These are phyloP conservation scores for Sorex araneus DNA, from an alignment of 2,113 vertebrate genomes.

Conservation along the genomic window DNA sequence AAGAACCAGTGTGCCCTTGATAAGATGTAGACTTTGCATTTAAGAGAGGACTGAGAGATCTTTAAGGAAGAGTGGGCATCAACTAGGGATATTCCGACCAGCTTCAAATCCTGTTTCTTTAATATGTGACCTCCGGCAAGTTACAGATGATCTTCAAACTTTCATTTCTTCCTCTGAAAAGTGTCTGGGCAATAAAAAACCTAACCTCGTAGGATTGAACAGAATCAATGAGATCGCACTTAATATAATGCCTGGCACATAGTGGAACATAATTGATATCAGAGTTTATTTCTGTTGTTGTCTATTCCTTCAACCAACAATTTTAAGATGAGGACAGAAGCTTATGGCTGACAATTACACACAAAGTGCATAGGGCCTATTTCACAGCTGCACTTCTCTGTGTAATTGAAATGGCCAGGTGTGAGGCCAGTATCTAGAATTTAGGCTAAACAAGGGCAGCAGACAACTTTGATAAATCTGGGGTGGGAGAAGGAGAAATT, in stretches of 20 bases:
- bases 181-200: not conserved
- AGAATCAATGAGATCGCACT: not conserved
- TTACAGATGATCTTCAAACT: constrained; percentile 9
- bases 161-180: not conserved
- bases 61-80: not conserved
- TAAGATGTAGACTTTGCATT: not conserved
- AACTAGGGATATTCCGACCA: not conserved
- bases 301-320: constrained; percentile 1
- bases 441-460: not conserved
- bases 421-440: not conserved
- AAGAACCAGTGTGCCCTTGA: not conserved
- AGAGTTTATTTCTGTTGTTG: constrained; percentile 27
- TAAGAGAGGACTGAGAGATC: constrained; percentile 1
- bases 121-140: not conserved
- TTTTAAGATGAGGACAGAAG: constrained; percentile 18
- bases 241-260: not conserved
- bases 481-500: not conserved
- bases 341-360: not conserved
- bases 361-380: constrained; percentile 23
- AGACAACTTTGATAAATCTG: not conserved
- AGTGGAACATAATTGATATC: constrained; percentile 13
- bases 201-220: not conserved
- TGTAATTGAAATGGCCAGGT: constrained; percentile 1
- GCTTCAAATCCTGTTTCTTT: not conserved
- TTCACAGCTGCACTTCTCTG: not conserved